Percentiles rank a stretch among this genome's conserved stretches.
Evolutionary conservation across 2,797 vertebrate genomes (phyloP).

Genomic region (Hippoglossus hippoglossus): DNA sequence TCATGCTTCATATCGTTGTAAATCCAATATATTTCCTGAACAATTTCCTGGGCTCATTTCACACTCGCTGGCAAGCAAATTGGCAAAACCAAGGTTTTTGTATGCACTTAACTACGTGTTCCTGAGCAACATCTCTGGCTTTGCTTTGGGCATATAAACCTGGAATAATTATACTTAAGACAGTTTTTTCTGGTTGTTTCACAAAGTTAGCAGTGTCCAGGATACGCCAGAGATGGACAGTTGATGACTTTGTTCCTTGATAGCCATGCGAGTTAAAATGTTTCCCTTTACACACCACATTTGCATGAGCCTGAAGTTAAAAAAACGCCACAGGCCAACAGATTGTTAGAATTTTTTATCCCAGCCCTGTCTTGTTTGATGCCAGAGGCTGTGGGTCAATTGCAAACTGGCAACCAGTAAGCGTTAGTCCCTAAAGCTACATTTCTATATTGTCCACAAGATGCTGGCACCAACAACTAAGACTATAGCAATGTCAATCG

Average conservation of each 20-base stretch:
- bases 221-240: conserved; percentile 11
- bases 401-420: conserved; percentile 31
- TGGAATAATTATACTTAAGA: neutral
- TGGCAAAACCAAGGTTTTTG: neutral
- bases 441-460: conserved; percentile 12
- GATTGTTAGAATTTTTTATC: conserved; percentile 30
- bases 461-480: neutral
- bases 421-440: conserved; percentile 9
- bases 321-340: conserved; percentile 7
- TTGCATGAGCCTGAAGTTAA: conserved; percentile 9
- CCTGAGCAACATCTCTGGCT: neutral
- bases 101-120: neutral
- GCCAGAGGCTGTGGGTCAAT: conserved; percentile 39
- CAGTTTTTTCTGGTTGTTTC: neutral
- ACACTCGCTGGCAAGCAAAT: neutral
- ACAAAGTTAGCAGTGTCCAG: neutral
- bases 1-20: neutral
- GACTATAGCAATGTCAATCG: neutral
- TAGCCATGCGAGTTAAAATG: conserved; percentile 1
- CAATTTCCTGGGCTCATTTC: neutral
- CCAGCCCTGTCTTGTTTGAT: conserved; percentile 19
- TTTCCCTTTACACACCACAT: conserved; percentile 8
- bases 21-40: neutral
- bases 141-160: neutral
- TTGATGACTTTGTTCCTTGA: conserved; percentile 9